A percentile compares a stretch with the other conserved stretches of the same genome.
phyloP scores from a whole-genome alignment of 2,888 invertebrate species.

The Hirtodrosophila duncani region DNA sequence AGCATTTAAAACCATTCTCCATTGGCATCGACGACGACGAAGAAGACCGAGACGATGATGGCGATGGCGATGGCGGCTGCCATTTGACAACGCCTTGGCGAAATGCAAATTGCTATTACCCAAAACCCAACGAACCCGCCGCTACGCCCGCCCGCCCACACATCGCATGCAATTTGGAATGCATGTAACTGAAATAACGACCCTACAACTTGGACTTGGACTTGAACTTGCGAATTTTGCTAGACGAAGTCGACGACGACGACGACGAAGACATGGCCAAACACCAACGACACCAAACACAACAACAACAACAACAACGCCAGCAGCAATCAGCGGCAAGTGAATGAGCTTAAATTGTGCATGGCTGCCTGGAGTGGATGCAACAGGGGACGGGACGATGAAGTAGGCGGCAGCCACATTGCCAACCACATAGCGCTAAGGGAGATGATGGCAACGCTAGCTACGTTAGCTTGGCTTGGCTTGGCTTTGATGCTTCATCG shows the following conservation, averaged over 20 bases:
- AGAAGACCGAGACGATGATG: too few relatives aligned
- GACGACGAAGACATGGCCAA: constrained; percentile 9
- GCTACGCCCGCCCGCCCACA: neutral
- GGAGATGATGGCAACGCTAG: constrained; percentile 42
- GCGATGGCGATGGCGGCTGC: constrained; percentile 7
- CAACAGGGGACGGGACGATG: neutral
- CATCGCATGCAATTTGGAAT: constrained; percentile 48
- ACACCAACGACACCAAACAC: constrained; percentile 11
- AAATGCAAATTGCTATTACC: constrained; percentile 50
- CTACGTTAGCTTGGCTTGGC: constrained; percentile 12
- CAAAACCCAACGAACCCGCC: neutral
- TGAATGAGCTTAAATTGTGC: constrained; percentile 69
- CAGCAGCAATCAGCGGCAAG: constrained; percentile 68
- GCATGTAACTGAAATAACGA: constrained; percentile 31
- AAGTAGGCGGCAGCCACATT: neutral
- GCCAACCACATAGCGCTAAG: too few relatives aligned
- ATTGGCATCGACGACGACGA: constrained; percentile 18
- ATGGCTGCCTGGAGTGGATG: constrained; percentile 26
- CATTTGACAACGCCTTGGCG: constrained; percentile 63
- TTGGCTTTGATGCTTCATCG: constrained; percentile 10
- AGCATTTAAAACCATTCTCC: constrained; percentile 35
- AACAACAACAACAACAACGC: constrained; percentile 43
- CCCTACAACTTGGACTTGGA: constrained; percentile 48
- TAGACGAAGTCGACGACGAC: constrained; percentile 46
- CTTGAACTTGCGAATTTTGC: constrained; percentile 70